phyloP scores from a whole-genome alignment of 2,888 invertebrate genomes.

The Odontothrips loti region DNA sequence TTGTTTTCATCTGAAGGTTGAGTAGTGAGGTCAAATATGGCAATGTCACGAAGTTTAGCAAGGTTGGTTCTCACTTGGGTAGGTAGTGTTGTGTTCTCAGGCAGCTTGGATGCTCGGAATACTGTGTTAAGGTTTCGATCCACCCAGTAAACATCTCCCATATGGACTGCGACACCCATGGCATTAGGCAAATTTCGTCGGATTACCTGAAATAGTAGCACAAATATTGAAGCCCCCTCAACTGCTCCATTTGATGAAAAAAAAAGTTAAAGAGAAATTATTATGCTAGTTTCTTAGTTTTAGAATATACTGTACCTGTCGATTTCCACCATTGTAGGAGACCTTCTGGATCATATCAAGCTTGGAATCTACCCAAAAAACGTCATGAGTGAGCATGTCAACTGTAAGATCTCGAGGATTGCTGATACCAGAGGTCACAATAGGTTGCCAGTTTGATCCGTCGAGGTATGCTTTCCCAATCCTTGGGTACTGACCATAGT shows the following conservation, averaged over 20 bases:
- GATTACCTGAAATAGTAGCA: constrained; percentile 54
- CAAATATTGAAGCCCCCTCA: neutral
- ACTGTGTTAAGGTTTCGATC: constrained; percentile 85
- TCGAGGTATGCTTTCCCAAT: constrained; percentile 87
- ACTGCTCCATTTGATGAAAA: neutral
- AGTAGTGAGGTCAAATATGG: constrained; percentile 81
- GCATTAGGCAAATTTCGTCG: constrained; percentile 85
- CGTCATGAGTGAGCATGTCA: constrained; percentile 88
- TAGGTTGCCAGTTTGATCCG: constrained; percentile 76
- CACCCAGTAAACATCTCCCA: constrained; percentile 87
- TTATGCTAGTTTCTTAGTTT: neutral
- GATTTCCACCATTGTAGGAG: constrained; percentile 73
- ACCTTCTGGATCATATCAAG: constrained; percentile 91
- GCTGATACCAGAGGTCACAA: constrained; percentile 86
- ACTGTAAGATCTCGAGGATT: constrained; percentile 86
- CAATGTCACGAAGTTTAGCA: constrained; percentile 81
- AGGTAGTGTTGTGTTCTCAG: constrained; percentile 66
- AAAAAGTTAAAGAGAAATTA: constrained; percentile 12
- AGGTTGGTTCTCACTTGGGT: constrained; percentile 75
- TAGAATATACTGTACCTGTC: constrained; percentile 52
- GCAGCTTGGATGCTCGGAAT: constrained; percentile 72
- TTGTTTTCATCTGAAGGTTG: constrained; percentile 81
- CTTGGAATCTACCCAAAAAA: constrained; percentile 96
- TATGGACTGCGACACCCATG: constrained; percentile 85
- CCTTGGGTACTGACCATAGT: constrained; percentile 92